Percentiles rank a stretch among this genome's conserved stretches.
These are phyloP conservation scores for Salmo trutta DNA, from an alignment of 2,797 vertebrate genomes.

Conservation along the genomic window DNA sequence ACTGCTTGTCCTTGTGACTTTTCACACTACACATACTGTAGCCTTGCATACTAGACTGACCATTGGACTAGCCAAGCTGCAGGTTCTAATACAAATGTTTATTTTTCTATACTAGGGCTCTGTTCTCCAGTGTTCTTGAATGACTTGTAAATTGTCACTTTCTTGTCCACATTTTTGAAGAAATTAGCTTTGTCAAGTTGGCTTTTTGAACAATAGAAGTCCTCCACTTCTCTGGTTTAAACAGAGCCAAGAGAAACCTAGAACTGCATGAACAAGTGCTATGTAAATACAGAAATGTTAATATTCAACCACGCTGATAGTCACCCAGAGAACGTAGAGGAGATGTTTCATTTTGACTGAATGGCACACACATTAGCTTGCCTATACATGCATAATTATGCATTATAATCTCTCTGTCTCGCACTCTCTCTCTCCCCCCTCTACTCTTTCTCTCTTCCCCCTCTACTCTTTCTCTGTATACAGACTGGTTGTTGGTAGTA, in stretches of 20 bases:
- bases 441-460: neutral
- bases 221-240: neutral
- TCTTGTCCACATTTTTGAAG: neutral
- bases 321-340: neutral
- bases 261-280: neutral
- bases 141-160: neutral
- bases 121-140: neutral
- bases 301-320: neutral
- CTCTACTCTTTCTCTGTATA: neutral
- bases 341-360: neutral
- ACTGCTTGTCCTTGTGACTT: neutral
- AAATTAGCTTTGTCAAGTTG: neutral
- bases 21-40: neutral
- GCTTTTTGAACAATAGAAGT: neutral
- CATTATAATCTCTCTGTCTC: too few species aligned
- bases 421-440: neutral
- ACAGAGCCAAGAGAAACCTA: neutral
- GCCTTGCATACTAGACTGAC: neutral
- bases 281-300: neutral
- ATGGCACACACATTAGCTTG: neutral
- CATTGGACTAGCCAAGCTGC: neutral
- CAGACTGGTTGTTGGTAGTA: conserved; percentile 90
- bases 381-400: neutral
- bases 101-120: neutral
- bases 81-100: neutral